These are phyloP conservation scores for Yponomeuta cagnagella DNA, from an alignment of 2,888 invertebrate genomes.

Conservation along the genomic window DNA sequence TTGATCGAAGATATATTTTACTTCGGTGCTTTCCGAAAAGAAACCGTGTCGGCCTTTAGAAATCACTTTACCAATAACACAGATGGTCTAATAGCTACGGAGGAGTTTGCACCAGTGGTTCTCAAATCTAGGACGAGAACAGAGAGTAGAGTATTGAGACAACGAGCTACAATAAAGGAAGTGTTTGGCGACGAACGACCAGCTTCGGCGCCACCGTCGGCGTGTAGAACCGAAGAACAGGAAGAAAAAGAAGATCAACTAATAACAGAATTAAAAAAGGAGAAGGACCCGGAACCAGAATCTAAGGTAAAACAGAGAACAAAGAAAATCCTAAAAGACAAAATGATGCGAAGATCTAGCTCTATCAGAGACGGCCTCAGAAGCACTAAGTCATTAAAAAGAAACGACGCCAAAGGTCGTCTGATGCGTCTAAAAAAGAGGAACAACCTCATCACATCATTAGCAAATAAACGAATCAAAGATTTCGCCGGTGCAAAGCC, in stretches of 20 bases:
- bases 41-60: conserved; percentile 80
- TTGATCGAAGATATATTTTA: conserved; percentile 76
- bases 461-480: conserved; percentile 62
- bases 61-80: conserved; percentile 80
- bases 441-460: conserved; percentile 59
- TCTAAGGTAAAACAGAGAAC: conserved; percentile 55
- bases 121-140: conserved; percentile 84
- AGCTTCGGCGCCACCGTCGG: conserved; percentile 86
- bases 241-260: conserved; percentile 43
- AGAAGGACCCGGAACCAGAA: conserved; percentile 42
- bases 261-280: conserved; percentile 32
- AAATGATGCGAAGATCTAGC: conserved; percentile 54
- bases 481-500: conserved; percentile 46
- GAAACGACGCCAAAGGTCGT: conserved; percentile 63
- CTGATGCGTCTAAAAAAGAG: conserved; percentile 65
- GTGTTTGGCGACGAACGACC: conserved; percentile 88
- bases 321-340: conserved; percentile 61
- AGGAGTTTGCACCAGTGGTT: conserved; percentile 82
- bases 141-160: conserved; percentile 82
- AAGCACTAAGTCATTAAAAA: conserved; percentile 65
- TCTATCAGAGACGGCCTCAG: conserved; percentile 66
- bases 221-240: conserved; percentile 67
- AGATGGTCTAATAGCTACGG: conserved; percentile 72
- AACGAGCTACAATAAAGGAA: conserved; percentile 86
- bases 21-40: conserved; percentile 80